Evolutionary conservation across 2,888 invertebrate species (phyloP).

Genomic region (Hirtodrosophila histrioides): DNA sequence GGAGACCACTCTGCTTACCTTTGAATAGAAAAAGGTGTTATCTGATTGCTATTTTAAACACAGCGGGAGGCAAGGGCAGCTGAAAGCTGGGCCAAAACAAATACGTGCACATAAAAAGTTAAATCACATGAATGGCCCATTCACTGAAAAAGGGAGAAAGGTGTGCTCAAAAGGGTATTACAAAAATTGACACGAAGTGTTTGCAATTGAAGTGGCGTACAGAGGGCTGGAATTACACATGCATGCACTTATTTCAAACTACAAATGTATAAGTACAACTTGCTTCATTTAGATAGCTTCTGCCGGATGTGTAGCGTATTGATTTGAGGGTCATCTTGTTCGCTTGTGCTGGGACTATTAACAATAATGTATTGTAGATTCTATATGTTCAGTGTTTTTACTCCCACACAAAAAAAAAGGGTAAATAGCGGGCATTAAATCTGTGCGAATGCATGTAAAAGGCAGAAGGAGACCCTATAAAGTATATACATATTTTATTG

Average conservation of each 20-base stretch:
- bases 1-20: conserved; percentile 32
- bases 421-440: too few species aligned
- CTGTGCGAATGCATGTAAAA: too few species aligned
- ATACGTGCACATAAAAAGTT: conserved; percentile 62
- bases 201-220: conserved; percentile 23
- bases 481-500: too few species aligned
- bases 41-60: conserved; percentile 82
- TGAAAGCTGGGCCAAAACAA: conserved; percentile 52
- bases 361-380: too few species aligned
- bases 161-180: conserved; percentile 20
- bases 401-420: too few species aligned
- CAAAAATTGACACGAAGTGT: conserved; percentile 18
- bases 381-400: too few species aligned
- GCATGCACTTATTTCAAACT: not conserved
- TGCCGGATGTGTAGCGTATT: not conserved
- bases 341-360: not conserved
- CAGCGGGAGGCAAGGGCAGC: conserved; percentile 42
- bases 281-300: too few species aligned
- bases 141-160: conserved; percentile 27
- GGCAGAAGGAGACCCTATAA: too few species aligned
- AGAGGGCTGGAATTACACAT: conserved; percentile 3
- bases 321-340: not conserved
- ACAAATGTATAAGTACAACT: too few species aligned
- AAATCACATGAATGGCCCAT: conserved; percentile 57
- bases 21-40: conserved; percentile 73